Conservation (phyloP, 1,140 invertebrate species). For the Diabrotica virgifera region DNA sequence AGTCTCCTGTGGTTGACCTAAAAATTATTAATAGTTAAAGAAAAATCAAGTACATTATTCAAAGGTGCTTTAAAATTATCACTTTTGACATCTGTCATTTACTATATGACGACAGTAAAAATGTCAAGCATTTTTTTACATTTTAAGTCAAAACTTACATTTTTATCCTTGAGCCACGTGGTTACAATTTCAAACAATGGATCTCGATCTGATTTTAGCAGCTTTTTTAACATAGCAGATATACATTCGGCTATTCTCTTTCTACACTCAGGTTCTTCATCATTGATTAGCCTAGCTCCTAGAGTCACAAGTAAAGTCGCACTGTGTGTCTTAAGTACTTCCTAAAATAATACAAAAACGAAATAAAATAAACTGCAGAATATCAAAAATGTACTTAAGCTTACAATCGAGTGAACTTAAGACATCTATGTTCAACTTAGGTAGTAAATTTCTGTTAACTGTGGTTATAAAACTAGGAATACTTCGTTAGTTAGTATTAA, state of each 20-base stretch:
- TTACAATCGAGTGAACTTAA: too few species aligned
- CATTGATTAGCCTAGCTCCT: conserved; percentile 70
- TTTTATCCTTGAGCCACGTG: conserved; percentile 66
- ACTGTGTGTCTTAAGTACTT: conserved; percentile 59
- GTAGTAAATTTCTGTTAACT: not conserved
- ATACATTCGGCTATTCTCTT: conserved; percentile 66
- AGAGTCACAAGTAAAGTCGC: conserved; percentile 73
- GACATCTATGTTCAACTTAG: too few species aligned
- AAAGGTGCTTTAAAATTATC: too few species aligned
- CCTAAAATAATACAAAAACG: conserved; percentile 46
- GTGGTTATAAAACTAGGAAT: too few species aligned
- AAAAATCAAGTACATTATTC: too few species aligned
- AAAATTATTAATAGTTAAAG: conserved; percentile 14
- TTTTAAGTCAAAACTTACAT: conserved; percentile 51
- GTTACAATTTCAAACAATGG: conserved; percentile 65
- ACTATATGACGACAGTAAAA: too few species aligned
- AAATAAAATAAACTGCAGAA: not conserved
- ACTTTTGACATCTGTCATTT: too few species aligned
- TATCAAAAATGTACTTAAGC: too few species aligned
- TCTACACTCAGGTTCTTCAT: conserved; percentile 64
- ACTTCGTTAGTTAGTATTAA: too few species aligned
- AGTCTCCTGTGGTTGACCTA: conserved; percentile 50
- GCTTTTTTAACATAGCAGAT: conserved; percentile 58
- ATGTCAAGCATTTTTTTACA: not conserved
- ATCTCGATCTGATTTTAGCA: conserved; percentile 56